Evolutionary conservation across 2,888 invertebrate species (phyloP).

Genomic region (Micoletzkya japonica): DNA sequence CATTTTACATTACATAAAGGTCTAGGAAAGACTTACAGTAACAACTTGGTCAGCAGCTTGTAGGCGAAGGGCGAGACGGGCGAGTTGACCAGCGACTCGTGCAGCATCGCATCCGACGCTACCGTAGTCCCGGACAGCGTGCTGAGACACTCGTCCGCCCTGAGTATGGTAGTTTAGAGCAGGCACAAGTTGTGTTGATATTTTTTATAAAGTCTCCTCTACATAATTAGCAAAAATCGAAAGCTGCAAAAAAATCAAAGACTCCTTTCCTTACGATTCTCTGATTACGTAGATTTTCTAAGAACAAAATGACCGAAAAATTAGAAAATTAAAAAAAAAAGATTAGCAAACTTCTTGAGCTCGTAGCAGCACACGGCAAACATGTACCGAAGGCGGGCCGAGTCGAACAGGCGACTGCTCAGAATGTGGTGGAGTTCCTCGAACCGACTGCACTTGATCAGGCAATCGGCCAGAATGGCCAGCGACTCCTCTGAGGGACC

Average conservation of each 20-base stretch:
- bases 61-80: conserved; percentile 18
- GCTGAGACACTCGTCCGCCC: conserved; percentile 13
- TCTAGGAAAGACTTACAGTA: not conserved
- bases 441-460: conserved; percentile 21
- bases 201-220: not conserved
- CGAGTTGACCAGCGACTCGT: conserved; percentile 5
- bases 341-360: conserved; percentile 49
- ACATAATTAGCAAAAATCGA: not conserved
- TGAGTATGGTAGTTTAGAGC: not conserved
- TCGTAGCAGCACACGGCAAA: conserved; percentile 54
- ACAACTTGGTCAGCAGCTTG: conserved; percentile 13
- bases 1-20: too few relatives aligned
- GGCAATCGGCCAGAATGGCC: conserved; percentile 31
- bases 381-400: conserved; percentile 40
- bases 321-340: too few relatives aligned
- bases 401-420: not conserved
- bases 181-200: not conserved
- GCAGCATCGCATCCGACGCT: not conserved
- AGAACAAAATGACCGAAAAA: too few relatives aligned
- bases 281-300: too few relatives aligned
- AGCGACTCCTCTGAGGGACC: conserved; percentile 31
- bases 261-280: too few relatives aligned
- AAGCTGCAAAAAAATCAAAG: too few relatives aligned
- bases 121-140: conserved; percentile 3
- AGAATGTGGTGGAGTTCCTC: conserved; percentile 35